Percentiles rank a stretch among this genome's conserved stretches.
Conservation (phyloP, 53 echinoderm and acorn worm genomes). For the Patiria pectinifera region DNA sequence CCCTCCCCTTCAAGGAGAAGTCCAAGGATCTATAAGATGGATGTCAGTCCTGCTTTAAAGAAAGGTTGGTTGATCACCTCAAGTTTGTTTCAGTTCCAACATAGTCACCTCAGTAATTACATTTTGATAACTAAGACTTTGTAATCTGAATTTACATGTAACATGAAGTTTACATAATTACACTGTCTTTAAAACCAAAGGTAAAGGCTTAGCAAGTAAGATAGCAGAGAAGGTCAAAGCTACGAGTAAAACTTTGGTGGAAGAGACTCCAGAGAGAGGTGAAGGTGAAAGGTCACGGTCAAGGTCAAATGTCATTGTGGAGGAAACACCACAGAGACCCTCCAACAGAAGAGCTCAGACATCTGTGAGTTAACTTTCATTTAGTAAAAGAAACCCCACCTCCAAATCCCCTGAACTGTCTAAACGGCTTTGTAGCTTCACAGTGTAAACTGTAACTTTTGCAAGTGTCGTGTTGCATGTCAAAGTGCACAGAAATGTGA, state of each 20-base stretch:
- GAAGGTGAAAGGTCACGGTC: conserved; percentile 41
- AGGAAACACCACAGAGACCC: conserved; percentile 58
- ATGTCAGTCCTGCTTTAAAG: conserved; percentile 52
- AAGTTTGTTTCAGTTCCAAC: not conserved
- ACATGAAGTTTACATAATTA: not conserved
- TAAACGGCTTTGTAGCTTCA: no score
- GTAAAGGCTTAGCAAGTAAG: conserved; percentile 83
- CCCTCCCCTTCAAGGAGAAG: conserved; percentile 61
- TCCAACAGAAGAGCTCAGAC: conserved; percentile 18
- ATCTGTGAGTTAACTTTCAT: conserved; percentile 7
- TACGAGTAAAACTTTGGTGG: conserved; percentile 33
- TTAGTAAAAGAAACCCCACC: not conserved
- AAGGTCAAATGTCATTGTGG: conserved; percentile 52
- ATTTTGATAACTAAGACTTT: not conserved
- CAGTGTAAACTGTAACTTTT: no score
- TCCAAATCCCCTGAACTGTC: no score
- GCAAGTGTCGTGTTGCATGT: no score
- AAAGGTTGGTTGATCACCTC: not conserved
- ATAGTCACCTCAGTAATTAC: not conserved
- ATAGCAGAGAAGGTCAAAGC: conserved; percentile 80
- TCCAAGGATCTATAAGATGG: conserved; percentile 57
- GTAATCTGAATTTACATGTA: not conserved
- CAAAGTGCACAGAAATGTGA: no score
- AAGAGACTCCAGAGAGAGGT: conserved; percentile 66
- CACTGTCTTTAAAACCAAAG: not conserved